Percentiles rank a stretch among this genome's conserved stretches.
Evolutionary conservation across 2,113 vertebrate species (phyloP).

Genomic region (Oreochromis niloticus): DNA sequence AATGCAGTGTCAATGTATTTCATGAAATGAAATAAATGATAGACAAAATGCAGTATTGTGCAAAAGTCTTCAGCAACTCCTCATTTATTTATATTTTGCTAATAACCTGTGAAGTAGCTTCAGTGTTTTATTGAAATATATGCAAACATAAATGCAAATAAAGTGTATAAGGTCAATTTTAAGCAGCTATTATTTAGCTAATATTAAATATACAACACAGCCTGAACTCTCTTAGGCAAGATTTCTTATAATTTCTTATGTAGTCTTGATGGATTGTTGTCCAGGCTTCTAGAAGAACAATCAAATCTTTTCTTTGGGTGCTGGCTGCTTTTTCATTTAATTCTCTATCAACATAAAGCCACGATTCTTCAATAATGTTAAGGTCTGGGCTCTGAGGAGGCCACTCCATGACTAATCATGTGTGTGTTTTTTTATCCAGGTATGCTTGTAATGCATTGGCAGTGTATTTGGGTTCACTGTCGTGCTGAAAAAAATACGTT

Average conservation of each 20-base stretch:
- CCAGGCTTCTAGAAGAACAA: background rate
- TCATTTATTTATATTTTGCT: background rate
- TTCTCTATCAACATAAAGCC: background rate
- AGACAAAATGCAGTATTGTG: constrained; percentile 2
- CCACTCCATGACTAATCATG: background rate
- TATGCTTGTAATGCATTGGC: background rate
- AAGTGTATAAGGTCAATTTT: background rate
- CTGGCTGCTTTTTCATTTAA: background rate
- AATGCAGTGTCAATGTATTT: constrained; percentile 64
- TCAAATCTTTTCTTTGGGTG: background rate
- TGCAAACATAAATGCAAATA: background rate
- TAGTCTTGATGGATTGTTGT: background rate
- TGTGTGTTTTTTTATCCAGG: background rate
- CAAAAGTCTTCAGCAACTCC: background rate
- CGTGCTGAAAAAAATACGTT: accelerated
- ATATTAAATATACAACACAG: background rate
- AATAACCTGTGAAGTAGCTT: background rate
- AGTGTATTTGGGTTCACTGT: background rate
- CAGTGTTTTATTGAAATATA: background rate
- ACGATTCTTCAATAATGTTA: background rate
- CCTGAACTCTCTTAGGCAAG: background rate
- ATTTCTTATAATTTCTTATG: background rate
- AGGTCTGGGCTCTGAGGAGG: background rate
- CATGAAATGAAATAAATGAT: constrained; percentile 67
- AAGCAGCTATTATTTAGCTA: background rate